Evolutionary conservation across 2,797 vertebrate species (phyloP), one percentile per base, ranked within the genome.

Genomic region (Hipposideros larvatus): DNA sequence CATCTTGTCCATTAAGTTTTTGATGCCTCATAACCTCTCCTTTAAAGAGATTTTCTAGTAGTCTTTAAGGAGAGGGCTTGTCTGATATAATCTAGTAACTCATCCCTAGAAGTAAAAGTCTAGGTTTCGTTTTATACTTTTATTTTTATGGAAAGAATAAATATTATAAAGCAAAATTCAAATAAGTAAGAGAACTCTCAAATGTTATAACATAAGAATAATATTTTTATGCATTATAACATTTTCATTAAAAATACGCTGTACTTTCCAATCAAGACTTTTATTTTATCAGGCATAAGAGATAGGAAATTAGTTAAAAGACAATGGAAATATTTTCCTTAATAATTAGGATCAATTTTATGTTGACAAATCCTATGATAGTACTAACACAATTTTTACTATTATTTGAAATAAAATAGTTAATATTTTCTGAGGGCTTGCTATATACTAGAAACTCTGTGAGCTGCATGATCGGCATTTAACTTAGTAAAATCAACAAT

Each of bases 251-350:
- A 74, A 88, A 84, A 43, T n/a, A 21, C 4, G 24, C 14, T 71
- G 5, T 26, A 59, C 77, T 95, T 96, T 73, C 24, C 43, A 95
- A n/a, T 11, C 37, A 66, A 70, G 13, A 59, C 6, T 87, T 92
- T 28, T 77, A 11, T n/a, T 90, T 88, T 74, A 65, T 66, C 18
- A 94, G 48, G 21, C 24, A 87, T 87, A 43, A 71, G 21, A 93
- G 22, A 55, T 10, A 65, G 48, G 4, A 85, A 83, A 53, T 90
- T 80, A 84, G 24, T 96, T 55, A 61, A 93, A 94, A 94, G 34
- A 19, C 13, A 51, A 34, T 74, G 41, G 48, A 28, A 95, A 53
- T 82, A 87, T 87, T 94, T 93, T 84, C 37, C 55, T 77, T 18
- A 84, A 48, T 85, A 92, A 70, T n/a, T 74, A 19, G n/a, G 21